These are phyloP conservation scores for Physella acuta DNA, from an alignment of 1,140 invertebrate species.

Conservation along the genomic window DNA sequence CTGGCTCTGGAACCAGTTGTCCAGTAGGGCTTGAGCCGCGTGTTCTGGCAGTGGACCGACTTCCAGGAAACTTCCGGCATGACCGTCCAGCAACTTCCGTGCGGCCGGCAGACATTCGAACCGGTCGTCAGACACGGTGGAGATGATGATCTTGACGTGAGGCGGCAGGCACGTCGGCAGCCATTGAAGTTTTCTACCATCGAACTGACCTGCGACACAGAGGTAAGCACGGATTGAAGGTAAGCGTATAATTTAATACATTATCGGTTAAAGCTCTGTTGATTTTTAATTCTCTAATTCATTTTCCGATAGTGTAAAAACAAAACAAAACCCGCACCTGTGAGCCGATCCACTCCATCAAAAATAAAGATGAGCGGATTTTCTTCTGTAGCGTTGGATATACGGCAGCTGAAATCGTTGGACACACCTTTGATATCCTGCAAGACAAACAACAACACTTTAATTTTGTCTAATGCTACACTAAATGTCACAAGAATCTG, in stretches of 20 bases:
- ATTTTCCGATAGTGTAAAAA: background rate
- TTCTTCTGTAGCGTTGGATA: slow-evolving; percentile 34
- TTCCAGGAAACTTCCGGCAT: slow-evolving; percentile 41
- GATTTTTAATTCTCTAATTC: too few relatives aligned
- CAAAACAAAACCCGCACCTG: slow-evolving; percentile 32
- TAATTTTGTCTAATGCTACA: too few relatives aligned
- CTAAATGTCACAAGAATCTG: too few relatives aligned
- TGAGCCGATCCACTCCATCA: slow-evolving; percentile 53
- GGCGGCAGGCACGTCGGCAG: slow-evolving; percentile 51
- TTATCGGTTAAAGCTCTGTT: too few relatives aligned
- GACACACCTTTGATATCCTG: slow-evolving; percentile 52
- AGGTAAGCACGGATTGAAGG: too few relatives aligned
- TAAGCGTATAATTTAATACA: too few relatives aligned
- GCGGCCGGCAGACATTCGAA: slow-evolving; percentile 40
- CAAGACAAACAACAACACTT: background rate
- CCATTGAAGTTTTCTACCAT: slow-evolving; percentile 53
- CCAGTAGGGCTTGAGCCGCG: slow-evolving; percentile 46
- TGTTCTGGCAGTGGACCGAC: slow-evolving; percentile 40
- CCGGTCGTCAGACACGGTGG: slow-evolving; percentile 53
- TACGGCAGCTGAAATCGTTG: slow-evolving; percentile 42
- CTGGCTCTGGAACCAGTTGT: slow-evolving; percentile 44
- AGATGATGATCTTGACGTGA: slow-evolving; percentile 71
- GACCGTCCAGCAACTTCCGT: slow-evolving; percentile 30
- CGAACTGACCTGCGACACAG: slow-evolving; percentile 51
- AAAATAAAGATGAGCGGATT: slow-evolving; percentile 49